These are phyloP conservation scores for Bombyx mori DNA, from an alignment of 1,140 invertebrate species.

Conservation along the genomic window ASM3026992v2 NC_085111.1:11674501-11675000, in stretches of 20 bases:
- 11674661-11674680: constrained; percentile 88
- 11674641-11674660: constrained; percentile 89
- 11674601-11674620: not conserved
- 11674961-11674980: constrained; percentile 49
- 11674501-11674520: constrained; percentile 93
- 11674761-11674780: constrained; percentile 67
- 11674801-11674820: not conserved
- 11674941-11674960: constrained; percentile 45
- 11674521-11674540: constrained; percentile 90
- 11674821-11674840: not conserved
- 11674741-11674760: constrained; percentile 86
- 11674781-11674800: not conserved
- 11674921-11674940: constrained; percentile 34
- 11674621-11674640: constrained; percentile 6
- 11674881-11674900: constrained; percentile 68
- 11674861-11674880: constrained; percentile 71
- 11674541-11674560: constrained; percentile 85
- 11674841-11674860: constrained; percentile 15
- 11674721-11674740: constrained; percentile 88
- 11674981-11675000: constrained; percentile 37
- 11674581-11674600: not conserved
- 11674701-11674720: constrained; percentile 91
- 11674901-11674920: constrained; percentile 55
- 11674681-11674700: constrained; percentile 89
- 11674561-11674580: constrained; percentile 77